A percentile compares a stretch with the other conserved stretches of the same genome.
These are phyloP conservation scores for Papilio dardanus DNA, from an alignment of 1,140 invertebrate genomes.

Conservation along the genomic window DNA sequence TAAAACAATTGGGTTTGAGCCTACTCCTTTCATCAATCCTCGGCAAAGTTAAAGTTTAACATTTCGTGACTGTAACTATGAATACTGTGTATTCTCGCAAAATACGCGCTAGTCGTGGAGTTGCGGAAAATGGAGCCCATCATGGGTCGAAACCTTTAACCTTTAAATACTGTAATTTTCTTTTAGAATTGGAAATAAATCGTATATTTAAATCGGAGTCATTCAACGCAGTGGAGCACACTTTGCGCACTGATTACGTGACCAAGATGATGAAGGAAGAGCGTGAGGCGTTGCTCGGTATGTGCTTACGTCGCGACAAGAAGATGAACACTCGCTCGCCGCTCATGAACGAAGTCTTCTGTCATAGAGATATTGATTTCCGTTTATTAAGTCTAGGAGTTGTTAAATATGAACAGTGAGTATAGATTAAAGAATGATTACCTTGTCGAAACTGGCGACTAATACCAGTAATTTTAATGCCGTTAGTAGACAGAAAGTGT, in stretches of 20 bases:
- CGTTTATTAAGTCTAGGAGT: slow-evolving; percentile 71
- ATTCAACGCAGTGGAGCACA: slow-evolving; percentile 82
- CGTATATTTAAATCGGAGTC: slow-evolving; percentile 84
- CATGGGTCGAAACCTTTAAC: too few species aligned
- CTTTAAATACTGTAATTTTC: not conserved
- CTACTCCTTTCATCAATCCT: too few species aligned
- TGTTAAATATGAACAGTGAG: slow-evolving; percentile 68
- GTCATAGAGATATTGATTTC: slow-evolving; percentile 68
- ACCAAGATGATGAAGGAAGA: slow-evolving; percentile 66
- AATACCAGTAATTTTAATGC: not conserved
- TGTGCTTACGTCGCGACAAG: slow-evolving; percentile 65
- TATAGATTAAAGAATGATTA: slow-evolving; percentile 31
- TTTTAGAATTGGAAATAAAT: slow-evolving; percentile 84
- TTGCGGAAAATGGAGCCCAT: too few species aligned
- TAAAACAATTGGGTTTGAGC: too few species aligned
- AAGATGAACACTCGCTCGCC: slow-evolving; percentile 69
- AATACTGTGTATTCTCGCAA: too few species aligned
- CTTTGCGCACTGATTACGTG: slow-evolving; percentile 56
- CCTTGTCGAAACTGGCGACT: not conserved
- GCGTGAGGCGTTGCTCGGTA: slow-evolving; percentile 58
- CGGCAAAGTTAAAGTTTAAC: too few species aligned
- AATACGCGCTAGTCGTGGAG: too few species aligned
- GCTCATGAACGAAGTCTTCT: slow-evolving; percentile 76
- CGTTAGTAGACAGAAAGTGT: too few species aligned
- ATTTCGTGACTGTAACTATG: too few species aligned